Conservation (phyloP, 1,140 invertebrate species). For the Ips typographus region DNA sequence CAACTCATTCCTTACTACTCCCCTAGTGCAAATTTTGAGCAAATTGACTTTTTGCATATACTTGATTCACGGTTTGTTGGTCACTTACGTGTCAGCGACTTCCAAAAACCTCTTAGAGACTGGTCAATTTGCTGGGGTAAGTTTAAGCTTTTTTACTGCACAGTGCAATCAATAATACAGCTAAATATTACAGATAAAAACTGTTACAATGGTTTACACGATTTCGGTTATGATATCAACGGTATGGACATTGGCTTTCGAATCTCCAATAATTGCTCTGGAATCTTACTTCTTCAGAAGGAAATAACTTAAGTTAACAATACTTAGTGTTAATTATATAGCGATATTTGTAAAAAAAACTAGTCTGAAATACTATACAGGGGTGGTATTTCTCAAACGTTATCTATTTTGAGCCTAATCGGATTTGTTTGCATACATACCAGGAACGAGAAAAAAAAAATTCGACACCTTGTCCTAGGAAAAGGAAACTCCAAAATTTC, state of each 20-base stretch:
- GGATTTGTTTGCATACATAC: background rate
- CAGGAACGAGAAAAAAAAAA: background rate
- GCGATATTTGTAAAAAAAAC: no score
- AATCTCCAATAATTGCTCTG: slow-evolving; percentile 8
- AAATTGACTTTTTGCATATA: slow-evolving; percentile 34
- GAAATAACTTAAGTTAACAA: no score
- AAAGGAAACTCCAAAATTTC: background rate
- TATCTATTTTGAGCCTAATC: no score
- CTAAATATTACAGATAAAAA: background rate
- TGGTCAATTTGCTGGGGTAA: slow-evolving; percentile 4
- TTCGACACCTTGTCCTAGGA: background rate
- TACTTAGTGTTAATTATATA: no score
- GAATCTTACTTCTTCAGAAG: background rate
- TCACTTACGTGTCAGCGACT: background rate
- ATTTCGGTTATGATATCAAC: background rate
- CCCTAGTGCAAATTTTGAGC: slow-evolving; percentile 15
- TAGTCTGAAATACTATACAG: no score
- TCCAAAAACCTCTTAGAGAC: background rate
- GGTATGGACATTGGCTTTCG: background rate
- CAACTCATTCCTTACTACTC: slow-evolving; percentile 14
- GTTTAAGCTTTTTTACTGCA: background rate
- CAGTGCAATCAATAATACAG: background rate
- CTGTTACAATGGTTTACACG: background rate
- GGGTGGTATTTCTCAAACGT: no score
- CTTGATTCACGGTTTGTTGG: slow-evolving; percentile 13